Conservation (phyloP, 2,888 invertebrate species). For the Teinopalpus imperialis region DNA sequence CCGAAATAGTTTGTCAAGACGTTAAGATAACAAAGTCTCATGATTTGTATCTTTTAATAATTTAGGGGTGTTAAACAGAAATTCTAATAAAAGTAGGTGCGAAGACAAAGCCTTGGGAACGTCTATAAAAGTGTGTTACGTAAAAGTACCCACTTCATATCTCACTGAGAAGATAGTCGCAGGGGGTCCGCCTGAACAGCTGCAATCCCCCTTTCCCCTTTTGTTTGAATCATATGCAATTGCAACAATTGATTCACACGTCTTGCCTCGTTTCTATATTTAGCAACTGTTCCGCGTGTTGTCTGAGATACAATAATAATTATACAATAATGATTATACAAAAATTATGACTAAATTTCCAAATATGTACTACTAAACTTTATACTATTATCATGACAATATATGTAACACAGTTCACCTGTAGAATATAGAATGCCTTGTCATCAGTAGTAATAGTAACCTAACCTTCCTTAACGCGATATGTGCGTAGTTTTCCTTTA, state of each 20-base stretch:
- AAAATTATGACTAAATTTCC: too few relatives aligned
- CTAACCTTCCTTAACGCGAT: too few relatives aligned
- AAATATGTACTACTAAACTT: too few relatives aligned
- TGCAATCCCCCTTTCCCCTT: constrained; percentile 31
- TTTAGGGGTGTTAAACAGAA: neutral
- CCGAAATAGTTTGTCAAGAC: too few relatives aligned
- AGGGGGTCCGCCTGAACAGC: constrained; percentile 32
- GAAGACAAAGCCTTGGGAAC: neutral
- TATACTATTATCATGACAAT: too few relatives aligned
- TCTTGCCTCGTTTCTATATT: constrained; percentile 57
- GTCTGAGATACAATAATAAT: constrained; percentile 32
- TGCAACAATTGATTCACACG: constrained; percentile 64
- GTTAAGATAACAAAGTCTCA: too few relatives aligned
- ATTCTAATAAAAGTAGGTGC: constrained; percentile 7
- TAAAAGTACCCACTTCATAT: constrained; percentile 23
- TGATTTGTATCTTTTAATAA: too few relatives aligned
- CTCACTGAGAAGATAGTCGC: constrained; percentile 26
- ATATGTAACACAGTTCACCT: too few relatives aligned
- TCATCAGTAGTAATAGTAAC: too few relatives aligned
- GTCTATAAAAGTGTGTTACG: constrained; percentile 21
- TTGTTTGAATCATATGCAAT: constrained; percentile 42
- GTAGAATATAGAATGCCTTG: too few relatives aligned
- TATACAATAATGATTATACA: neutral
- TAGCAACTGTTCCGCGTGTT: constrained; percentile 49
- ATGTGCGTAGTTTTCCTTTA: too few relatives aligned